Percentiles rank a stretch among this genome's conserved stretches.
These are phyloP conservation scores for Ahaetulla prasina DNA, from an alignment of 2,113 vertebrate species.

Conservation along the genomic window DNA sequence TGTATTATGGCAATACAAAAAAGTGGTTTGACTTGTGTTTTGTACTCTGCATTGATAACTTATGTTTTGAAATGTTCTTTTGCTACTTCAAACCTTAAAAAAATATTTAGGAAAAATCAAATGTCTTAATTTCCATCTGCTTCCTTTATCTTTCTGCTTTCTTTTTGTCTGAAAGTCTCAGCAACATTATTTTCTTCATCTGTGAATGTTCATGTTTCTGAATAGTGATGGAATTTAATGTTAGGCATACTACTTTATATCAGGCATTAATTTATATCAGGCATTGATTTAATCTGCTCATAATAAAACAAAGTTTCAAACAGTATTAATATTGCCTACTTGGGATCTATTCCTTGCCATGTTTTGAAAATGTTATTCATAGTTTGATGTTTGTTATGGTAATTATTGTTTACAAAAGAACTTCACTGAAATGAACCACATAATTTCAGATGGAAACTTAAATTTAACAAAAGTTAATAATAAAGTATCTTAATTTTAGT, in stretches of 20 bases:
- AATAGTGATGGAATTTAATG: rapidly evolving
- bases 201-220: background rate
- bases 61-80: background rate
- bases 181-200: constrained; percentile 19
- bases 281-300: background rate
- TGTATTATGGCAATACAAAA: background rate
- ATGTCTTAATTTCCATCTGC: constrained; percentile 3
- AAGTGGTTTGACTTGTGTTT: background rate
- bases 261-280: background rate
- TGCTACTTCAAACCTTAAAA: background rate
- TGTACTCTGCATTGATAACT: background rate
- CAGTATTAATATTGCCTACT: background rate
- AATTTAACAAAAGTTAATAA: background rate
- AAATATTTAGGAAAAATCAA: background rate
- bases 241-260: background rate
- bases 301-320: constrained; percentile 14
- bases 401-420: background rate
- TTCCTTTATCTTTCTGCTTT: constrained; percentile 19
- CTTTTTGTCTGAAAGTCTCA: constrained; percentile 18
- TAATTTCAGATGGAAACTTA: background rate
- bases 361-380: background rate
- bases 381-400: background rate
- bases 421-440: background rate
- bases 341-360: background rate
- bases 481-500: background rate